These are phyloP conservation scores for Chloebia gouldiae DNA, from an alignment of 2,113 vertebrate genomes.

Conservation along the genomic window DNA sequence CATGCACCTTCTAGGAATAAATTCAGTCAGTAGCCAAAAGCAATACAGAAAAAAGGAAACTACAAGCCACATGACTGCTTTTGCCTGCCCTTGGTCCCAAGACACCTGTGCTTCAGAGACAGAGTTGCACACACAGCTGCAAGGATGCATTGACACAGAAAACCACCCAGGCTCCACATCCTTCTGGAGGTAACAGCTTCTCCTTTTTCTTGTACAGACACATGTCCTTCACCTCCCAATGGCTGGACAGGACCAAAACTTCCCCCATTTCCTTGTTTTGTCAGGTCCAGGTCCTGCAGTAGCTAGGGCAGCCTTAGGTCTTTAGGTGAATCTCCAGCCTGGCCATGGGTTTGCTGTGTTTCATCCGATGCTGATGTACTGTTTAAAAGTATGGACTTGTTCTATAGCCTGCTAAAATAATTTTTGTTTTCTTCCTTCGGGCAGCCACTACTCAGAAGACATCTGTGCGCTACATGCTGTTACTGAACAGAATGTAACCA, in stretches of 20 bases:
- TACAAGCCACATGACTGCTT: background rate
- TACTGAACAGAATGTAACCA: constrained; percentile 65
- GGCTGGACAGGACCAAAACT: background rate
- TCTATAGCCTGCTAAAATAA: background rate
- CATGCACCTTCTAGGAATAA: background rate
- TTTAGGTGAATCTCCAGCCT: background rate
- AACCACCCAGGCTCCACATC: background rate
- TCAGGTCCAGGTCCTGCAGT: background rate
- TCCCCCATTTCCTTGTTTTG: background rate
- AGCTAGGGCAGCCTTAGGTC: background rate
- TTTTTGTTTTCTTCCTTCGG: background rate
- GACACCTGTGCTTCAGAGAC: background rate
- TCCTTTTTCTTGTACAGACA: background rate
- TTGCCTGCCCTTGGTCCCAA: background rate
- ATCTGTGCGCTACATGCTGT: constrained; percentile 79
- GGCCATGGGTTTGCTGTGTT: background rate
- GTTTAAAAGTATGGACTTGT: background rate
- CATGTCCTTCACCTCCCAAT: background rate
- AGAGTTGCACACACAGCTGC: background rate
- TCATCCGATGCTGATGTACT: rapidly evolving
- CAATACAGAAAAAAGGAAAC: background rate
- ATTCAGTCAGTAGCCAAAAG: background rate
- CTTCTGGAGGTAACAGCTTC: background rate
- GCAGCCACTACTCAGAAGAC: constrained; percentile 73
- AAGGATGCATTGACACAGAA: background rate